Evolutionary conservation across 2,113 vertebrate genomes (phyloP).

Genomic region (Pollachius pollachius): DNA sequence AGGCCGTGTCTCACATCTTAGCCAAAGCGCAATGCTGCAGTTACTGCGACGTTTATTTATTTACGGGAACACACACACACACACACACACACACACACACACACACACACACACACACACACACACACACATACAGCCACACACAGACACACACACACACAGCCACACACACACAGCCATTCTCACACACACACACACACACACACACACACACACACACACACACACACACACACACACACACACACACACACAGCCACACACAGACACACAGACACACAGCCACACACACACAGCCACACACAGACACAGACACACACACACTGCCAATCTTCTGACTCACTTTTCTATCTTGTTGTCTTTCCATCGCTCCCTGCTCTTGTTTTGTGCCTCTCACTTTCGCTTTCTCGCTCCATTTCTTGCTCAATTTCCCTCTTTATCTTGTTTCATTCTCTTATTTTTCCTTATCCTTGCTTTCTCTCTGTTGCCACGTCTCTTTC

Average conservation of each 20-base stretch:
- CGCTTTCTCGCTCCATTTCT: background rate
- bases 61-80: conserved; percentile 20
- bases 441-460: background rate
- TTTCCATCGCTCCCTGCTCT: no score
- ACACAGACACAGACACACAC: background rate
- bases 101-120: conserved; percentile 6
- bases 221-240: background rate
- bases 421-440: background rate
- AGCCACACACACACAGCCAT: background rate
- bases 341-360: background rate
- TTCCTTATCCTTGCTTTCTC: background rate
- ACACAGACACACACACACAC: conserved; percentile 1
- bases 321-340: conserved; percentile 3
- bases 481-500: background rate
- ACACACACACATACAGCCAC: conserved; percentile 1
- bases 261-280: conserved; percentile 3
- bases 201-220: conserved; percentile 3
- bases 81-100: background rate
- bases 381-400: no score
- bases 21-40: conserved; percentile 42
- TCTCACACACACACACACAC: conserved; percentile 1
- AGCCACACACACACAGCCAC: background rate
- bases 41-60: conserved; percentile 36
- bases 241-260: background rate
- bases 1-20: conserved; percentile 32